Evolutionary conservation across 2,888 invertebrate genomes (phyloP).

Genomic region (Bruchidius siliquastri): DNA sequence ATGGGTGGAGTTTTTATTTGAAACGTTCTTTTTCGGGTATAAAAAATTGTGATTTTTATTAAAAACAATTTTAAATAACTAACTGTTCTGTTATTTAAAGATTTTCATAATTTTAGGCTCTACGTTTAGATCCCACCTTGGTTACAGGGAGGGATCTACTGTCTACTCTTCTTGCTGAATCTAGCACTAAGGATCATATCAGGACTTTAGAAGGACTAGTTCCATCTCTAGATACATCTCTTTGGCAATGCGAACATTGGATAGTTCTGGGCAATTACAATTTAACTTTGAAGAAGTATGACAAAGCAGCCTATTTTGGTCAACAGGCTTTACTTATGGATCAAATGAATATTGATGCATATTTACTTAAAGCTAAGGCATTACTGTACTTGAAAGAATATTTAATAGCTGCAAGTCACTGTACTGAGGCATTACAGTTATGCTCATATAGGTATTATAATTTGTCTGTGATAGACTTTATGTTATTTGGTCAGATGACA

Average conservation of each 20-base stretch:
- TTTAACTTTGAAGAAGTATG: conserved; percentile 59
- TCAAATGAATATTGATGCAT: conserved; percentile 65
- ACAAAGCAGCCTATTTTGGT: conserved; percentile 67
- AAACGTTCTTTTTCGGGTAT: no score
- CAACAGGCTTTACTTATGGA: conserved; percentile 60
- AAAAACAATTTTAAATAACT: no score
- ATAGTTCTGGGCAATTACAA: conserved; percentile 70
- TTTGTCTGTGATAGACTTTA: not conserved
- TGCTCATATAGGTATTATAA: conserved; percentile 49
- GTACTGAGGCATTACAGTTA: conserved; percentile 60
- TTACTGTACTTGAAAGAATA: conserved; percentile 62
- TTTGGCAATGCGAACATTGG: conserved; percentile 61
- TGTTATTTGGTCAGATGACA: no score
- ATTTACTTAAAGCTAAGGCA: conserved; percentile 67
- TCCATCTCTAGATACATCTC: conserved; percentile 33
- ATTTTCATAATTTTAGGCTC: conserved; percentile 29
- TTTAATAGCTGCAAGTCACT: conserved; percentile 61
- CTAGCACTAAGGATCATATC: conserved; percentile 38
- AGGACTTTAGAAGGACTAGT: conserved; percentile 35
- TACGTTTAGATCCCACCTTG: conserved; percentile 36
- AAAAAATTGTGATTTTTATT: no score
- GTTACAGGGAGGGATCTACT: conserved; percentile 36
- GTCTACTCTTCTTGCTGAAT: conserved; percentile 35
- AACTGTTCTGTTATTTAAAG: no score
- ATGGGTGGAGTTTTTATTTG: no score